phyloP scores from a whole-genome alignment of 1,140 invertebrate genomes.

The Chlorops oryzae region DNA sequence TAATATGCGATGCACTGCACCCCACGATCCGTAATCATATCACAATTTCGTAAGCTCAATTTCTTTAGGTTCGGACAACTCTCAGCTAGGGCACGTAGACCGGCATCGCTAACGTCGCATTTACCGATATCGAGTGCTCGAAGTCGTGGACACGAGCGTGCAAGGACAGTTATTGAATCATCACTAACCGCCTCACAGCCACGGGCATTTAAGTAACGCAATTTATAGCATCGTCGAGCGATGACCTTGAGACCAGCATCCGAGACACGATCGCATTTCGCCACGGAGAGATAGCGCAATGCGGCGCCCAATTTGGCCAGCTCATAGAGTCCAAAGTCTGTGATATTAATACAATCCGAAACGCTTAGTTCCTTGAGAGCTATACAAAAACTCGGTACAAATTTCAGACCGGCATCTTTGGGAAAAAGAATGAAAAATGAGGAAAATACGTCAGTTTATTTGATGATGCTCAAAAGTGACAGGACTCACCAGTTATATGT shows the following conservation, averaged over 20 bases:
- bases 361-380: conserved; percentile 79
- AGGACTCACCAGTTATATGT: conserved; percentile 66
- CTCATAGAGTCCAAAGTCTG: conserved; percentile 87
- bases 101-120: conserved; percentile 85
- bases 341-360: conserved; percentile 82
- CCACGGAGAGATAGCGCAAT: conserved; percentile 77
- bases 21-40: conserved; percentile 79
- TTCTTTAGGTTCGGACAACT: conserved; percentile 87
- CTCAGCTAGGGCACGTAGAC: conserved; percentile 74
- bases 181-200: conserved; percentile 90
- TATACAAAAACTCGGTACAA: conserved; percentile 78
- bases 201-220: conserved; percentile 83
- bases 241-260: conserved; percentile 83
- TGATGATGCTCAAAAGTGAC: neutral
- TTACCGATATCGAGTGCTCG: conserved; percentile 85
- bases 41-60: conserved; percentile 81
- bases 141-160: conserved; percentile 73
- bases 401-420: conserved; percentile 69
- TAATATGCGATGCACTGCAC: conserved; percentile 81
- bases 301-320: conserved; percentile 79
- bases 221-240: conserved; percentile 78
- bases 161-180: conserved; percentile 76
- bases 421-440: too few species aligned
- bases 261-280: conserved; percentile 81
- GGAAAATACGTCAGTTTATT: neutral